Evolutionary conservation across 1,140 invertebrate genomes (phyloP).

Genomic region (Ceratina calcarata): DNA sequence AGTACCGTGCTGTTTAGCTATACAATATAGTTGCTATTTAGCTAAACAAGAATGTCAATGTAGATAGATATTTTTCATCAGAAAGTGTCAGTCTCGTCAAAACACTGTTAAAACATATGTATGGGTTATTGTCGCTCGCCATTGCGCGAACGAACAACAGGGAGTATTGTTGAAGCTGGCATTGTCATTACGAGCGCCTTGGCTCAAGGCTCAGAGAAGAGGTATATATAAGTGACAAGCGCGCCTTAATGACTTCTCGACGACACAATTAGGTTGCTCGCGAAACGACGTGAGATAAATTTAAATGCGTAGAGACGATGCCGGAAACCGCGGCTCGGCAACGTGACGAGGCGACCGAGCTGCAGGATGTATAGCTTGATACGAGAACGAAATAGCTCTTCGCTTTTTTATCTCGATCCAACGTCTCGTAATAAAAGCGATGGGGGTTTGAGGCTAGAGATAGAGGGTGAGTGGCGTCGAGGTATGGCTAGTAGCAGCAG

Average conservation of each 20-base stretch:
- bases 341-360: background rate
- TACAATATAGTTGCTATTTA: too few relatives aligned
- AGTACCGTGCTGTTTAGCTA: too few relatives aligned
- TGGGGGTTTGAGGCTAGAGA: constrained; percentile 41
- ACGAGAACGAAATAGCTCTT: constrained; percentile 56
- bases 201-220: constrained; percentile 51
- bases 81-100: too few relatives aligned
- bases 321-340: constrained; percentile 11
- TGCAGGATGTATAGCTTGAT: constrained; percentile 48
- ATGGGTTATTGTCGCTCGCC: background rate
- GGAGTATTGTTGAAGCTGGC: constrained; percentile 36
- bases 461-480: constrained; percentile 23
- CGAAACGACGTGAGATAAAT: constrained; percentile 64
- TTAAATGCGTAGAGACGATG: constrained; percentile 53
- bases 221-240: constrained; percentile 40
- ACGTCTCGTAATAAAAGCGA: constrained; percentile 61
- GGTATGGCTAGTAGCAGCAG: background rate
- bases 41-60: too few relatives aligned
- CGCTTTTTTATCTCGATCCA: constrained; percentile 52
- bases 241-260: constrained; percentile 61
- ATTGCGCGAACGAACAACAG: constrained; percentile 8
- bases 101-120: too few relatives aligned
- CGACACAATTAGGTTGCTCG: constrained; percentile 59
- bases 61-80: background rate
- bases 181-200: constrained; percentile 21